phyloP scores from a whole-genome alignment of 2,113 vertebrate species.

The Dicerorhinus sumatrensis region DNA sequence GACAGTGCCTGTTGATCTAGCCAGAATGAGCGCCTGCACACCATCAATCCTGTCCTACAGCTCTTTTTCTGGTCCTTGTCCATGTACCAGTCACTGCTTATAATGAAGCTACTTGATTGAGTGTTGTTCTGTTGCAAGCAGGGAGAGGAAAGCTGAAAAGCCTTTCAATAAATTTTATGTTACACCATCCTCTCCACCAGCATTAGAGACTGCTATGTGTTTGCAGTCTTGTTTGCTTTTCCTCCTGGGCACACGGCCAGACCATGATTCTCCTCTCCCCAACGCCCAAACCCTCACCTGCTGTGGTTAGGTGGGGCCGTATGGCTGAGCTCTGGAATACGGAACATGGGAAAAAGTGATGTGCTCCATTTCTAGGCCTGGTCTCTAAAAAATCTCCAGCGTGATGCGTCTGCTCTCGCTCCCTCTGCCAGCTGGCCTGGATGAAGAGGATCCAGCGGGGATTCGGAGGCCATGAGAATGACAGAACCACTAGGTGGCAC shows the following conservation, averaged over 20 bases:
- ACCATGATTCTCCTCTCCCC: fast-evolving
- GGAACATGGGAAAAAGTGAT: fast-evolving
- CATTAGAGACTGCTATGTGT: fast-evolving
- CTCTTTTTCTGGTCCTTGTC: background rate
- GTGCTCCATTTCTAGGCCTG: fast-evolving
- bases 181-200: background rate
- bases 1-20: background rate
- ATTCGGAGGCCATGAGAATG: fast-evolving
- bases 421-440: background rate
- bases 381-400: background rate
- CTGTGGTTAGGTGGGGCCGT: fast-evolving
- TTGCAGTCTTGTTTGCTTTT: background rate
- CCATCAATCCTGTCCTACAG: background rate
- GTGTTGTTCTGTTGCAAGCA: background rate
- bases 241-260: background rate
- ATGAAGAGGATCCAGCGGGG: background rate
- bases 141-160: background rate
- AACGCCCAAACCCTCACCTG: background rate
- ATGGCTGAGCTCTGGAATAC: background rate
- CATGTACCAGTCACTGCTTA: background rate
- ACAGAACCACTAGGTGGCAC: too few species aligned
- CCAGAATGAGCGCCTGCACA: background rate
- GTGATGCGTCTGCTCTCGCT: too few species aligned
- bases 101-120: background rate
- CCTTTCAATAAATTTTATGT: fast-evolving